phyloP scores from a whole-genome alignment of 2,113 vertebrate genomes.

The Malurus alboscapulatus region DNA sequence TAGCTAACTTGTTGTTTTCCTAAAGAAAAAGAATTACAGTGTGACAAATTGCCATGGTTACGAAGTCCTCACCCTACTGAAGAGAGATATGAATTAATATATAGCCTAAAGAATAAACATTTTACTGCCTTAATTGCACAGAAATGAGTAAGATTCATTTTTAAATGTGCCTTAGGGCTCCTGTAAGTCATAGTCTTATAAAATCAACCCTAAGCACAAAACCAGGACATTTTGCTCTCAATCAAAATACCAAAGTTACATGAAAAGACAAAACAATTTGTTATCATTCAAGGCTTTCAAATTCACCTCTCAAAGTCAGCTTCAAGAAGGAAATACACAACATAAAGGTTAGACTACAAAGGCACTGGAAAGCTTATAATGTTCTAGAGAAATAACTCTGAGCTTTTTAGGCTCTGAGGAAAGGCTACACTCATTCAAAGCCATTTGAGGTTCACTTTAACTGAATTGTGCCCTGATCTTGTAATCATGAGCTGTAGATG shows the following conservation, averaged over 20 bases:
- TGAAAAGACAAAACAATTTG: not conserved
- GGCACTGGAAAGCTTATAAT: not conserved
- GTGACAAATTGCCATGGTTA: not conserved
- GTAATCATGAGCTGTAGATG: accelerated
- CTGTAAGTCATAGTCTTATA: not conserved
- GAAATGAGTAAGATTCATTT: not conserved
- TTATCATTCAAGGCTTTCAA: not conserved
- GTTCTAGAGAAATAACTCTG: not conserved
- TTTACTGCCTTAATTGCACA: not conserved
- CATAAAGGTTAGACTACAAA: not conserved
- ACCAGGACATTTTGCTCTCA: not conserved
- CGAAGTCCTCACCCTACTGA: not conserved
- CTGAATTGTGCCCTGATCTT: not conserved
- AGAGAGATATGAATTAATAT: not conserved
- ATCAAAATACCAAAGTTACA: not conserved
- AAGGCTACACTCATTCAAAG: not conserved
- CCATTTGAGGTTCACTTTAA: not conserved
- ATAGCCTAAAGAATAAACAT: not conserved
- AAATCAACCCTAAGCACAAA: not conserved
- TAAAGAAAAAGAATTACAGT: not conserved
- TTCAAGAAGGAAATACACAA: not conserved
- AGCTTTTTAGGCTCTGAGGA: not conserved
- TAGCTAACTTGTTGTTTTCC: not conserved
- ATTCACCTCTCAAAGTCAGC: not conserved
- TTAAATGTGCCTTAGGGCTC: not conserved